phyloP scores from a whole-genome alignment of 2,113 vertebrate species.

The Lutjanus erythropterus region DNA sequence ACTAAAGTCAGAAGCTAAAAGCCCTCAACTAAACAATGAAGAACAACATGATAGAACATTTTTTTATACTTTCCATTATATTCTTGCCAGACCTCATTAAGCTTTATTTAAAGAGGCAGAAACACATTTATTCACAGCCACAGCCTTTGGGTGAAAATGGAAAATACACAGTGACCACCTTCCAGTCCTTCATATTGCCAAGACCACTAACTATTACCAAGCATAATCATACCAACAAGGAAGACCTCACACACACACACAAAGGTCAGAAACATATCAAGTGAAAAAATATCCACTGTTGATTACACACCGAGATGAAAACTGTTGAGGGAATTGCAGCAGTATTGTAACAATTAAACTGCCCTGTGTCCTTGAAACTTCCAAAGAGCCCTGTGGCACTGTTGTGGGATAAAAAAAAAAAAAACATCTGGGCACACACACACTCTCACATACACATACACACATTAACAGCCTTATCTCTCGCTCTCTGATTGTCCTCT shows the following conservation, averaged over 20 bases:
- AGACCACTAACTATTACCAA: slow-evolving; percentile 18
- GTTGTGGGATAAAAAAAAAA: background rate
- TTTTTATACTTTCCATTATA: slow-evolving; percentile 16
- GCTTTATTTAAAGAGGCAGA: background rate
- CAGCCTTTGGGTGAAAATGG: slow-evolving; percentile 24
- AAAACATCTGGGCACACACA: background rate
- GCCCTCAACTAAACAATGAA: slow-evolving; percentile 2
- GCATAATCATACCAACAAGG: slow-evolving; percentile 31
- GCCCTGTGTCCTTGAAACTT: slow-evolving; percentile 46
- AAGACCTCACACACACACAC: slow-evolving; percentile 5
- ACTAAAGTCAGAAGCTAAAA: slow-evolving; percentile 3
- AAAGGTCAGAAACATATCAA: slow-evolving; percentile 17
- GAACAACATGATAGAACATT: background rate
- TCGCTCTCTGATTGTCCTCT: background rate
- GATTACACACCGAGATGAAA: slow-evolving; percentile 29
- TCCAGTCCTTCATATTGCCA: slow-evolving; percentile 6
- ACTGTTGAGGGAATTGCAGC: slow-evolving; percentile 22
- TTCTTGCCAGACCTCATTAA: slow-evolving; percentile 18
- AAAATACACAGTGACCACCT: background rate
- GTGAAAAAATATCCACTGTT: slow-evolving; percentile 13
- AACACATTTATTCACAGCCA: slow-evolving; percentile 1
- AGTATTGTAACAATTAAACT: slow-evolving; percentile 32
- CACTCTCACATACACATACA: background rate
- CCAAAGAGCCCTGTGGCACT: slow-evolving; percentile 16
- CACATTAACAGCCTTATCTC: background rate